Base-by-base conservation (phyloP, 2,113 vertebrate genomes). In the Leptocoma aspasia region DNA sequence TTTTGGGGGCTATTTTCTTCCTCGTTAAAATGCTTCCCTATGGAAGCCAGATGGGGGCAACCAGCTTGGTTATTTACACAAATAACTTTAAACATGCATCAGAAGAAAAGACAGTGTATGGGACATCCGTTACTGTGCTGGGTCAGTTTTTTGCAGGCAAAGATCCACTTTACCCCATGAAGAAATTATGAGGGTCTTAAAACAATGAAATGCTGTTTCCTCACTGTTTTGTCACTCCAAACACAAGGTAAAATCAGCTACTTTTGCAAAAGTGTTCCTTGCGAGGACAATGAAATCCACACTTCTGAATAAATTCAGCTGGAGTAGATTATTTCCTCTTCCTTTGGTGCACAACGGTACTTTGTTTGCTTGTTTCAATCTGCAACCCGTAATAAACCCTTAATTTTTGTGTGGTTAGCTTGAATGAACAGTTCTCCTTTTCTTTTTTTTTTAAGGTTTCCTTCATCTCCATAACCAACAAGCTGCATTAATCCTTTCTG, bases 391-490 rank as follows among this genome's bases (percentile, higher is more conserved):
- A 90, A 87, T 47, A 76, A 96, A 73, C 23, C 63, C n/a, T 66
- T 77, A 69, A 49, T 92, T 95, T 94, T 93, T 42, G 11, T 90
- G 85, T 75, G 41, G 75, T 78, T 93, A 90, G 24, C 54, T 91
- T 73, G 57, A 94, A 92, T 69, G 89, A 52, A 44, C 19, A 42
- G 64, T 85, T 88, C 15, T 83, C 9, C 2, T 47, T 63, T 87
- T 70, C 5, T 5, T 3, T 26, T 59, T 47, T 24, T 54, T 41
- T 65, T 50, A 16, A 45, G 35, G 41, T 80, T 81, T 92, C 70
- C 56, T 84, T 87, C 47, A 30, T 91, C 52, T 90, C 61, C 63
- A 35, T 91, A 89, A 86, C 68, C 37, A 65, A 21, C 64, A 81
- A 84, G 39, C 60, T 79, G 65, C 44, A 10, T 86, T 73, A 86